Evolutionary conservation across 2,888 invertebrate species (phyloP).

Genomic region (Papilio gigon): DNA sequence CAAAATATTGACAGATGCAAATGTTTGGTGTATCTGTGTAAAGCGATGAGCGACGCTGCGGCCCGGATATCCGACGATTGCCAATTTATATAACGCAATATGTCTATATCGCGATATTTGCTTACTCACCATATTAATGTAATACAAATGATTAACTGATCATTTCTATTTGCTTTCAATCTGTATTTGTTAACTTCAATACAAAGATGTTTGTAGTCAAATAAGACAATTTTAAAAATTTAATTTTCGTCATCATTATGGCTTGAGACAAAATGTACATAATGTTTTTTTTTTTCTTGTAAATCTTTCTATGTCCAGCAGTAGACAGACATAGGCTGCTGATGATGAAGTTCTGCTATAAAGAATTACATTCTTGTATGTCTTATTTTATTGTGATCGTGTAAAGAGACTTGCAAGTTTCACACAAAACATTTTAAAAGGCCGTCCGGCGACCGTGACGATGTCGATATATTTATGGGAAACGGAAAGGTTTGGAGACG

Average conservation of each 20-base stretch:
- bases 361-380: too few species aligned
- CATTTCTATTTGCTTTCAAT: background rate
- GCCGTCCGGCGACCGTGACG: background rate
- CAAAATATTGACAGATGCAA: constrained; percentile 17
- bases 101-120: background rate
- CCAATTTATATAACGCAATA: constrained; percentile 10
- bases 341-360: too few species aligned
- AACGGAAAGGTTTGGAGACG: constrained; percentile 7
- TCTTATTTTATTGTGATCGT: too few species aligned
- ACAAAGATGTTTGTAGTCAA: too few species aligned
- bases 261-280: too few species aligned
- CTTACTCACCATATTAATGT: background rate
- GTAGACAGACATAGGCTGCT: too few species aligned
- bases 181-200: too few species aligned
- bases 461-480: constrained; percentile 9
- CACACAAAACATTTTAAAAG: background rate
- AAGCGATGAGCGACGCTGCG: constrained; percentile 1
- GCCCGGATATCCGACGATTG: constrained; percentile 26
- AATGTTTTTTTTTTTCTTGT: too few species aligned
- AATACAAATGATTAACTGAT: too few species aligned
- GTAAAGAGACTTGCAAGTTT: background rate
- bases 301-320: too few species aligned
- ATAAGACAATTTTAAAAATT: too few species aligned
- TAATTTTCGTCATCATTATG: too few species aligned
- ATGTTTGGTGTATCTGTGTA: constrained; percentile 1